These are phyloP conservation scores for Seriola rivoliana DNA, from an alignment of 2,113 vertebrate genomes.

Conservation along the genomic window DNA sequence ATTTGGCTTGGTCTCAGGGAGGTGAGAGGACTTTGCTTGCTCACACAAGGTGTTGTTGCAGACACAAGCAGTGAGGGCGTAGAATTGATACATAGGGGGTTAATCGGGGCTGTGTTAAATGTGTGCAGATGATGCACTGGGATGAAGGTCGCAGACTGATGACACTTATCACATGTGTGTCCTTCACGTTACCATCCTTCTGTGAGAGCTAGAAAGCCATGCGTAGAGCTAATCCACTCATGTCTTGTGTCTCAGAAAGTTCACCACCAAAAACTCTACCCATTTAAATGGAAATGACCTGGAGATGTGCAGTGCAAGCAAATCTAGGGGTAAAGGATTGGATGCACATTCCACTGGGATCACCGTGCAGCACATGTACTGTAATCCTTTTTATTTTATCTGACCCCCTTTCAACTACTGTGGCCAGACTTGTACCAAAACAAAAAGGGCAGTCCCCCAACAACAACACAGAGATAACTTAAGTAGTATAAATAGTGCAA, in stretches of 20 bases:
- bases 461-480: conserved; percentile 41
- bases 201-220: conserved; percentile 31
- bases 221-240: conserved; percentile 55
- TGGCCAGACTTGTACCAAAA: conserved; percentile 12
- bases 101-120: conserved; percentile 34
- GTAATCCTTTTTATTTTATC: not conserved
- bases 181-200: conserved; percentile 36
- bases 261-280: conserved; percentile 36
- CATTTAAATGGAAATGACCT: conserved; percentile 77
- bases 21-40: not conserved
- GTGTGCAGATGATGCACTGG: conserved; percentile 9
- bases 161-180: conserved; percentile 39
- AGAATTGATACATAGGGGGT: not conserved
- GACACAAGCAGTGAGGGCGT: conserved; percentile 12
- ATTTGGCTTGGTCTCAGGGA: not conserved
- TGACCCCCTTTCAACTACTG: conserved; percentile 14
- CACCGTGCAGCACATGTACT: conserved; percentile 24
- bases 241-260: conserved; percentile 48
- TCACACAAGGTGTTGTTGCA: conserved; percentile 11
- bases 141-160: conserved; percentile 30
- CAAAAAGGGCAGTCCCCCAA: conserved; percentile 13
- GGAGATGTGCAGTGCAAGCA: conserved; percentile 50
- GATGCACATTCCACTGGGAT: conserved; percentile 59
- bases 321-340: conserved; percentile 65
- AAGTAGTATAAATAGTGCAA: conserved; percentile 60